Base-by-base conservation (phyloP, 2,113 vertebrate genomes). In the Psettodes erumei region DNA sequence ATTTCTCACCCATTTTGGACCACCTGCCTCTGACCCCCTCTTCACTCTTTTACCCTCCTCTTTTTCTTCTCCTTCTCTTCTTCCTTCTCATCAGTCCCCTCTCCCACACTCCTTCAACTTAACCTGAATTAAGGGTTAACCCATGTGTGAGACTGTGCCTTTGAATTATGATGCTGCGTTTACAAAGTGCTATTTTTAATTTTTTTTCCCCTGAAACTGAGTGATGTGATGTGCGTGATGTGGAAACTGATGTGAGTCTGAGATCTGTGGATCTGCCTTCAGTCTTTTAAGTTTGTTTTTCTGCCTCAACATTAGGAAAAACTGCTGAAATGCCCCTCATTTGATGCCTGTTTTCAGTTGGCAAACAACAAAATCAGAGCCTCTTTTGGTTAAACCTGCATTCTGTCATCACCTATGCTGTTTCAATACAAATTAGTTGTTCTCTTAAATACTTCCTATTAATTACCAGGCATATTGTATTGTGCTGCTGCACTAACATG, bases 151-250 rank as follows among this genome's bases (percentile, higher is more conserved):
- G 28, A 53, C 51, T 4, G 42, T 79, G 50, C 62, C 47, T 68
- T 21, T 78, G 84, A 82, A 81, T 82, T 72, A 35, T 43, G 54
- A 85, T 62, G 75, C 15, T 30, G 79, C 61, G 45, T 75, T 72
- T 78, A 35, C 48, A 35, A 56, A 62, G 18, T 35, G 8, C n/a
- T 51, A 32, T 45, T 72, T 18, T 71, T 30, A 32, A n/a, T 16
- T 43, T 47, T 18, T n/a, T 21, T 8, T 9, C 11, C 21, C 33
- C 60, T 33, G 19, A 35, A 42, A 55, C n/a, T 37, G 25, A 9
- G 3, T 16, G 2, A 40, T 51, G 51, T 27, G n/a, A 15, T 32
- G 45, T 35, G 35, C 32, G 27, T 53, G 56, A n/a, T 6, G 37
- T 37, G 40, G 0, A 47, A 33, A 8, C 42, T 19, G 10, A 50